Conservation (phyloP, 2,888 invertebrate species). For the Leptogaster cylindrica region DNA sequence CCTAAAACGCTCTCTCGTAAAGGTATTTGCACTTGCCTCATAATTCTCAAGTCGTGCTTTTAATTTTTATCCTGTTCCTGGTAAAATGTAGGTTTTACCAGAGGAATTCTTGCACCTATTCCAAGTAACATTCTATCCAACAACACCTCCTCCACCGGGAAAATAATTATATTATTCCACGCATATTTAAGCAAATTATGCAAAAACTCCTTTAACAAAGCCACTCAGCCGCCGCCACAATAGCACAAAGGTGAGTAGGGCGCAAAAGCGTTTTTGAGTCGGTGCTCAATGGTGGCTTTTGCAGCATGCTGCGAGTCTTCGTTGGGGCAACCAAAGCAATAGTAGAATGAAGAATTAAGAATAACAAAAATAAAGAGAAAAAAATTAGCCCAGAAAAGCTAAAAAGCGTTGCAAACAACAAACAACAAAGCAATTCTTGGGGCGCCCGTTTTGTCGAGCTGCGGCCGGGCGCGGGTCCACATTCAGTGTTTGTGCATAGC, state of each 20-base stretch:
- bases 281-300: conserved; percentile 9
- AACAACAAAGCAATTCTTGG: conserved; percentile 23
- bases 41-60: not conserved
- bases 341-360: no score
- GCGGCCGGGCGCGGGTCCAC: not conserved
- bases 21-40: not conserved
- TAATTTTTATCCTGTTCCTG: no score
- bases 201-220: conserved; percentile 30
- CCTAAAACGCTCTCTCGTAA: no score
- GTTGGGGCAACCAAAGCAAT: not conserved
- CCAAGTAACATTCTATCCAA: conserved; percentile 14
- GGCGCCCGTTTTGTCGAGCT: conserved; percentile 19
- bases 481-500: conserved; percentile 6
- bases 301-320: no score
- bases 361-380: not conserved
- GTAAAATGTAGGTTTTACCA: not conserved
- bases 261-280: conserved; percentile 18
- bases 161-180: conserved; percentile 31
- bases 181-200: conserved; percentile 36
- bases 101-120: not conserved
- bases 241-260: conserved; percentile 31
- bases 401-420: conserved; percentile 13
- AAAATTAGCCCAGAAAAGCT: conserved; percentile 24
- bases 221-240: conserved; percentile 16
- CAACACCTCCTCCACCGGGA: conserved; percentile 3